Conservation (phyloP, 2,113 vertebrate genomes). For the Coreoperca whiteheadi region DNA sequence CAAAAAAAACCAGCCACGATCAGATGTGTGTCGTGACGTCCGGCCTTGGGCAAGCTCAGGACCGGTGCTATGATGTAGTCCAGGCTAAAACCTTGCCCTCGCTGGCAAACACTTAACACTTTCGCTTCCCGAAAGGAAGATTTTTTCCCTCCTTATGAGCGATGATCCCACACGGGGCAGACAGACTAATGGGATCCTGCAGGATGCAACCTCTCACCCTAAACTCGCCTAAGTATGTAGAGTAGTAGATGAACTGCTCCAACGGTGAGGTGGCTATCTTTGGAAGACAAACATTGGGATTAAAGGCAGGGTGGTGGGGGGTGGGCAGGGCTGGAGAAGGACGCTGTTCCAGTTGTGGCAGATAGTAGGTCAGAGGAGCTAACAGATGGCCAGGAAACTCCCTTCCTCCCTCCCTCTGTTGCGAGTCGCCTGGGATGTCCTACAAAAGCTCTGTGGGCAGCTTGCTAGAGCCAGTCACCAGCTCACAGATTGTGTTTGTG, state of each 20-base stretch:
- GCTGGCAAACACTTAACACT: constrained; percentile 36
- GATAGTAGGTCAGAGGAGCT: constrained; percentile 84
- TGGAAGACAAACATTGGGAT: constrained; percentile 83
- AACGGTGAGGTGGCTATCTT: constrained; percentile 59
- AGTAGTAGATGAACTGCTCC: constrained; percentile 27
- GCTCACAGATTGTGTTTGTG: constrained; percentile 51
- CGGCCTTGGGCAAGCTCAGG: constrained; percentile 6
- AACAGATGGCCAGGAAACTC: constrained; percentile 85
- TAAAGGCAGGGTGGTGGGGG: constrained; percentile 63
- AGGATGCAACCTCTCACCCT: constrained; percentile 22
- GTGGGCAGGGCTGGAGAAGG: constrained; percentile 49
- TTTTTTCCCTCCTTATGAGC: constrained; percentile 1
- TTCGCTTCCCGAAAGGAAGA: constrained; percentile 25
- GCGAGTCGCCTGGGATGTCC: constrained; percentile 67
- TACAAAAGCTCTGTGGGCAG: constrained; percentile 75
- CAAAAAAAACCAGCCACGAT: neutral
- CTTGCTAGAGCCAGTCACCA: constrained; percentile 49
- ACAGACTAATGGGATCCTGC: constrained; percentile 50
- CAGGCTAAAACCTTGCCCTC: neutral
- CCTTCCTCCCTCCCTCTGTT: constrained; percentile 71
- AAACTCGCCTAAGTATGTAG: constrained; percentile 6
- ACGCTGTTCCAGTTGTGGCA: constrained; percentile 83
- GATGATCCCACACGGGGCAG: constrained; percentile 23
- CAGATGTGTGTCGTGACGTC: constrained; percentile 24
- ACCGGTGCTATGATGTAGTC: neutral